A percentile compares a stretch with the other conserved stretches of the same genome.
Conservation (phyloP, 2,113 vertebrate genomes). For the Actenoides hombroni region DNA sequence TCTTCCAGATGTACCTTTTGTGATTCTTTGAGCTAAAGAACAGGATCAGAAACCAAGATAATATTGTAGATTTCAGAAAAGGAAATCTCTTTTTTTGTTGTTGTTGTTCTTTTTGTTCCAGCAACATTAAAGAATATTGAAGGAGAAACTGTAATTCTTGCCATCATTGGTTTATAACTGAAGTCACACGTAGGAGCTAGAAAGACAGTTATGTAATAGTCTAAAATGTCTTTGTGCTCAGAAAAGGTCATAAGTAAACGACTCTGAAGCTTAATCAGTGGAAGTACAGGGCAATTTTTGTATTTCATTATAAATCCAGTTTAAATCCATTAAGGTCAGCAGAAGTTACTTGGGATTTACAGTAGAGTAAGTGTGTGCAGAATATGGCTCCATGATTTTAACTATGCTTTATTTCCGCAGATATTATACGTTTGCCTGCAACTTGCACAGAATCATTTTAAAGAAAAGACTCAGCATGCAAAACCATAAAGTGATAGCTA, state of each 20-base stretch:
- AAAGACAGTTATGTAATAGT: not conserved
- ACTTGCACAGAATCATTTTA: not conserved
- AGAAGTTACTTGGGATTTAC: not conserved
- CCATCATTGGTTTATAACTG: not conserved
- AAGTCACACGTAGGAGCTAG: not conserved
- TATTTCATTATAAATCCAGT: slow-evolving; percentile 1
- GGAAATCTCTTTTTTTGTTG: not conserved
- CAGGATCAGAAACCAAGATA: not conserved
- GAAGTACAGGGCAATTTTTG: not conserved
- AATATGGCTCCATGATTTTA: not conserved
- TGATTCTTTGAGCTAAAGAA: not conserved
- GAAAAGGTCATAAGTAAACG: slow-evolving; percentile 25
- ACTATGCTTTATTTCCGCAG: not conserved
- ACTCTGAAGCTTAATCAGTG: slow-evolving; percentile 2
- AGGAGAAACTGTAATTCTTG: not conserved
- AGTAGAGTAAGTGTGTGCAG: not conserved
- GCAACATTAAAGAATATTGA: not conserved
- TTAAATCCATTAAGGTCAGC: not conserved
- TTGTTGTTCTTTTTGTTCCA: not conserved
- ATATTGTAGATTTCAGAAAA: not conserved
- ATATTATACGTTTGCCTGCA: not conserved
- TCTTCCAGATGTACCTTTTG: not conserved
- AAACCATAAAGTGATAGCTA: not conserved
- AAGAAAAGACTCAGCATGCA: not conserved
- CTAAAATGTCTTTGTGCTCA: not conserved